phyloP scores from a whole-genome alignment of 1,140 invertebrate genomes.

The Lamellibrachia luymesi region DNA sequence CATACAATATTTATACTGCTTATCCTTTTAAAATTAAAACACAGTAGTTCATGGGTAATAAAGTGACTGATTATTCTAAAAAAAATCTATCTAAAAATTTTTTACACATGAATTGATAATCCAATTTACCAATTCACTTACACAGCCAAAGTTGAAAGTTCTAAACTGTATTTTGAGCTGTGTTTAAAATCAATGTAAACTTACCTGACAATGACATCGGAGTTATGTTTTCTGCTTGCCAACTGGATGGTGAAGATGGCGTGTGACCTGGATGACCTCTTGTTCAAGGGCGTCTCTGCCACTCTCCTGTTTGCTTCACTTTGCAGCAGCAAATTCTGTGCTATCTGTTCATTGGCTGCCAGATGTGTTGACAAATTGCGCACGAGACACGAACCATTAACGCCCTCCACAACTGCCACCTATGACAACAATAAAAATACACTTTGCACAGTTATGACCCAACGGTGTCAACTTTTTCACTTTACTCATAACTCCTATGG shows the following conservation, averaged over 20 bases:
- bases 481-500: background rate
- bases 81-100: too few relatives aligned
- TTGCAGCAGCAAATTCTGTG: constrained; percentile 29
- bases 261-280: constrained; percentile 67
- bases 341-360: constrained; percentile 29
- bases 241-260: constrained; percentile 69
- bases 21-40: too few relatives aligned
- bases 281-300: constrained; percentile 65
- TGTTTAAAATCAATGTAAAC: background rate
- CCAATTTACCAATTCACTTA: too few relatives aligned
- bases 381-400: constrained; percentile 21
- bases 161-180: too few relatives aligned
- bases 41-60: too few relatives aligned
- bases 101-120: too few relatives aligned
- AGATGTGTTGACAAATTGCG: constrained; percentile 25
- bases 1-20: too few relatives aligned
- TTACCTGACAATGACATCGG: constrained; percentile 16
- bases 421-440: constrained; percentile 6
- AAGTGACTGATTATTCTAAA: too few relatives aligned
- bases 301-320: constrained; percentile 31
- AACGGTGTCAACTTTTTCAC: background rate
- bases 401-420: constrained; percentile 30
- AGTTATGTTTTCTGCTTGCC: constrained; percentile 51
- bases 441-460: background rate
- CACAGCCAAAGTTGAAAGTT: too few relatives aligned